Percentiles rank a stretch among this genome's conserved stretches.
Evolutionary conservation across 2,113 vertebrate species (phyloP).

Genomic region (Silurus meridionalis): DNA sequence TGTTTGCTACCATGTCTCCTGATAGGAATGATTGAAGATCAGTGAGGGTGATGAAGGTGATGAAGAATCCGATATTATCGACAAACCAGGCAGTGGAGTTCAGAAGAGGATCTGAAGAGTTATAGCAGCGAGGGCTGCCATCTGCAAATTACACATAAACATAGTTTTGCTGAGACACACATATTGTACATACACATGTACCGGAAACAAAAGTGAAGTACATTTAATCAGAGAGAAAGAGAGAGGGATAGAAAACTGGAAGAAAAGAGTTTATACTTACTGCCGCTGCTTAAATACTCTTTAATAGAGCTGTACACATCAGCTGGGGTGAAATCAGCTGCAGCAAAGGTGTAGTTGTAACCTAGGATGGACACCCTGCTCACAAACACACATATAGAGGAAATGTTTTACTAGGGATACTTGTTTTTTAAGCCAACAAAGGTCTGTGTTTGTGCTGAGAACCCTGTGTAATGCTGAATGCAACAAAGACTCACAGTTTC

Average conservation of each 20-base stretch:
- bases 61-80: slow-evolving; percentile 62
- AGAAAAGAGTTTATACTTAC: slow-evolving; percentile 26
- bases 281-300: slow-evolving; percentile 54
- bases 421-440: background rate
- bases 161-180: background rate
- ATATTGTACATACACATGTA: background rate
- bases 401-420: no score
- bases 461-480: background rate
- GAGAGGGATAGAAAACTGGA: background rate
- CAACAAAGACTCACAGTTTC: slow-evolving; percentile 58
- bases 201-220: background rate
- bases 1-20: slow-evolving; percentile 3
- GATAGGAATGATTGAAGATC: slow-evolving; percentile 9
- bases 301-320: slow-evolving; percentile 64
- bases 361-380: slow-evolving; percentile 64
- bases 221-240: background rate
- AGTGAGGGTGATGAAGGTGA: slow-evolving; percentile 14
- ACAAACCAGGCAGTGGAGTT: slow-evolving; percentile 69
- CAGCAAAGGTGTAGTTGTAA: slow-evolving; percentile 57
- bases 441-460: background rate
- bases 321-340: slow-evolving; percentile 49
- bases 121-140: slow-evolving; percentile 54
- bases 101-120: slow-evolving; percentile 41
- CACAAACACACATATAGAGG: slow-evolving; percentile 14
- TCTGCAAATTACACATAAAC: slow-evolving; percentile 46